phyloP scores from a whole-genome alignment of 2,113 vertebrate genomes.

The Erythrolamprus reginae region DNA sequence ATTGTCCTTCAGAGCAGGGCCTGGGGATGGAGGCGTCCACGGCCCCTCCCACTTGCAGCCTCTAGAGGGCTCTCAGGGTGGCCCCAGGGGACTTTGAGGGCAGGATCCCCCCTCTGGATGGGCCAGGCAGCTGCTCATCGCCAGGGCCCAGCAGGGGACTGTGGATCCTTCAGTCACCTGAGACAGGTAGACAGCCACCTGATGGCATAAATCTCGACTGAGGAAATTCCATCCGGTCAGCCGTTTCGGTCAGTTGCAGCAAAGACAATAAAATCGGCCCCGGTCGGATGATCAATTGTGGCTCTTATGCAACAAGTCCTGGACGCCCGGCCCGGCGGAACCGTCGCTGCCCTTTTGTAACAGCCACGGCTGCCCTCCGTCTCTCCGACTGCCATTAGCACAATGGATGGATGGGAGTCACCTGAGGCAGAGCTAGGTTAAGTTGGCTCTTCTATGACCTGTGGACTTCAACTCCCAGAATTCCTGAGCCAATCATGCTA shows the following conservation, averaged over 20 bases:
- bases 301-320: neutral
- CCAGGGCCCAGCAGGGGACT: neutral
- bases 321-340: neutral
- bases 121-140: neutral
- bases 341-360: neutral
- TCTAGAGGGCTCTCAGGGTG: neutral
- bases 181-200: neutral
- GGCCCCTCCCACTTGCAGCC: too few species aligned
- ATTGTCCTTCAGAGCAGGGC: neutral
- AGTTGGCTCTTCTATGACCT: too few species aligned
- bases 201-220: neutral
- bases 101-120: accelerated
- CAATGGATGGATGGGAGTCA: neutral
- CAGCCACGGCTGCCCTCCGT: neutral
- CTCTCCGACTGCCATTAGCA: neutral
- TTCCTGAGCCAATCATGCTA: too few species aligned
- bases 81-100: neutral
- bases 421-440: too few species aligned
- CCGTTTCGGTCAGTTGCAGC: neutral
- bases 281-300: neutral
- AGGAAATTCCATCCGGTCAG: neutral
- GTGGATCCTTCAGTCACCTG: neutral
- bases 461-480: too few species aligned
- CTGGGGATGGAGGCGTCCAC: neutral
- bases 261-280: neutral